Evolutionary conservation across 92 coral and sea anemone genomes (phyloP).

Genomic region (Actinernus sp.): DNA sequence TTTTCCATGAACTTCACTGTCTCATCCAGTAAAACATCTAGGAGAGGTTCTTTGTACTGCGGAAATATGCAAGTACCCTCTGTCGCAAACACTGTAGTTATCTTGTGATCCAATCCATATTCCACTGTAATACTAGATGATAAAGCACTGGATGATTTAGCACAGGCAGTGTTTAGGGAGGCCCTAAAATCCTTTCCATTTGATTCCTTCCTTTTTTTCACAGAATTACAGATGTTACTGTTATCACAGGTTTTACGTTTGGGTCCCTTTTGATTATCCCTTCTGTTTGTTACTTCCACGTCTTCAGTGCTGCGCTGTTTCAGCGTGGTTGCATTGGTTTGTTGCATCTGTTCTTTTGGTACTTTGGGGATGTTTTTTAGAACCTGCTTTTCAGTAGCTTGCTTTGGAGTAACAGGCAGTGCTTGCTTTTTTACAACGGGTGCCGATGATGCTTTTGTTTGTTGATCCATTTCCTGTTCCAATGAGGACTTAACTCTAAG

Average conservation of each 20-base stretch:
- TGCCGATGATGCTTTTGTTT: not conserved
- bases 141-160: not conserved
- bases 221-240: too few species aligned
- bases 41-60: slow-evolving; percentile 48
- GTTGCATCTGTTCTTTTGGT: not conserved
- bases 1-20: slow-evolving; percentile 45
- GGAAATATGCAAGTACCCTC: slow-evolving; percentile 41
- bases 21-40: slow-evolving; percentile 49
- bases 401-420: too few species aligned
- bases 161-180: not conserved
- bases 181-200: not conserved
- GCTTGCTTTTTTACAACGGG: too few species aligned
- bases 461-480: slow-evolving; percentile 30
- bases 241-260: too few species aligned
- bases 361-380: not conserved
- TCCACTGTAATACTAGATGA: too few species aligned
- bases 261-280: too few species aligned
- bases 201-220: not conserved
- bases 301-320: too few species aligned
- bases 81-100: not conserved
- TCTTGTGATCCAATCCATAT: not conserved
- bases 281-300: too few species aligned
- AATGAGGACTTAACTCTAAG: slow-evolving; percentile 18
- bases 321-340: not conserved
- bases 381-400: too few species aligned